Conservation (phyloP, 2,888 invertebrate genomes). For the Autographa gamma region DNA sequence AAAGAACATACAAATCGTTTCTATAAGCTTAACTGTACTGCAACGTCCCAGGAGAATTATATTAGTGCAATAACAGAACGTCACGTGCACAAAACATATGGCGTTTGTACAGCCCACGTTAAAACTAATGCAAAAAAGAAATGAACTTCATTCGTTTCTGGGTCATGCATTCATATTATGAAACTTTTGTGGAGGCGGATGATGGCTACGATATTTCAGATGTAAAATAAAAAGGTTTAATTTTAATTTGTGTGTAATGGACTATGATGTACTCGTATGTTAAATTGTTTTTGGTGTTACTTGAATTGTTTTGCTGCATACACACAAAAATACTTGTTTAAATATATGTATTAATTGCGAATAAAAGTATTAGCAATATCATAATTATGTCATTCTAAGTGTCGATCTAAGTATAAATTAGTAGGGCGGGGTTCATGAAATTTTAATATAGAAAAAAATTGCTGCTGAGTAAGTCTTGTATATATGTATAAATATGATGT, state of each 20-base stretch:
- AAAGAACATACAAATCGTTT: neutral
- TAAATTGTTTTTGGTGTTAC: neutral
- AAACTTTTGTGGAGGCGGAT: constrained; percentile 1
- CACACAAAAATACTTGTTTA: too few species aligned
- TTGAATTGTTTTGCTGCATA: neutral
- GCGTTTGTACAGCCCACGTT: constrained; percentile 26
- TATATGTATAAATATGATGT: too few species aligned
- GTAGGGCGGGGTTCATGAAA: too few species aligned
- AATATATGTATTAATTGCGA: too few species aligned
- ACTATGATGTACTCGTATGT: too few species aligned
- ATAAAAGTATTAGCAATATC: too few species aligned
- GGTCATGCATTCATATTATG: constrained; percentile 29
- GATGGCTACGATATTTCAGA: neutral
- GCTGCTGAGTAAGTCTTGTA: too few species aligned
- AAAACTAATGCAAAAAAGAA: constrained; percentile 29
- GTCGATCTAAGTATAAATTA: too few species aligned
- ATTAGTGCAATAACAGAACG: constrained; percentile 33
- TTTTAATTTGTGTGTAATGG: neutral
- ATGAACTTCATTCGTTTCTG: constrained; percentile 15
- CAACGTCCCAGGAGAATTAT: constrained; percentile 8
- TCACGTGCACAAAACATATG: constrained; percentile 26
- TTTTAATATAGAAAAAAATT: too few species aligned
- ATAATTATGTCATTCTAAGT: too few species aligned
- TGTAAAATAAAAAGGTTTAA: neutral
- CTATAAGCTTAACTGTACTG: neutral